Percentiles rank a stretch among this genome's conserved stretches.
Conservation (phyloP, 1,140 invertebrate genomes). For the Cyrtorhinus lividipennis region DNA sequence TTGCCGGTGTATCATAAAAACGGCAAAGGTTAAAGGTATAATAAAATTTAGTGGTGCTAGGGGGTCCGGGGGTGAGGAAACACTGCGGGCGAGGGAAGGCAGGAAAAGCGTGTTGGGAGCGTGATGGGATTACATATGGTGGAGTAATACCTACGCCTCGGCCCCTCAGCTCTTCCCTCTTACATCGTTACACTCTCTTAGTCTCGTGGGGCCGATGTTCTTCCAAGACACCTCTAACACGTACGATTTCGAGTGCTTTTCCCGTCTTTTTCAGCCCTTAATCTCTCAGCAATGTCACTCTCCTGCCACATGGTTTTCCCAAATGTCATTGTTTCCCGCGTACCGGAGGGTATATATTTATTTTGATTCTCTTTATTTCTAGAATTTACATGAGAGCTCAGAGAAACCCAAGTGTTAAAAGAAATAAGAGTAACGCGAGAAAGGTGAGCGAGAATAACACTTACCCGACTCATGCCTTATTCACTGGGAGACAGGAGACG, state of each 20-base stretch:
- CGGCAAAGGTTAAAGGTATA: constrained; percentile 11
- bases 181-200: constrained; percentile 2
- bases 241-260: neutral
- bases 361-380: too few species aligned
- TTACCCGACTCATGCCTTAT: too few species aligned
- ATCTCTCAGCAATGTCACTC: neutral
- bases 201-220: constrained; percentile 4
- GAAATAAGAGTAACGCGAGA: too few species aligned
- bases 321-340: too few species aligned
- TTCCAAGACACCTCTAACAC: constrained; percentile 1
- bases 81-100: too few species aligned
- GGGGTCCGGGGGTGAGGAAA: neutral
- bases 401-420: too few species aligned
- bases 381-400: too few species aligned
- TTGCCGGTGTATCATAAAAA: constrained; percentile 12
- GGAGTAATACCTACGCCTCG: constrained; percentile 6
- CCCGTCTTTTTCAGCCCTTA: neutral
- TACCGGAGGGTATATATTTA: too few species aligned
- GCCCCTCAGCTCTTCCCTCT: neutral
- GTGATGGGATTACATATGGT: constrained; percentile 16
- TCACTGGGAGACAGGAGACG: too few species aligned
- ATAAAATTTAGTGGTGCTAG: constrained; percentile 12
- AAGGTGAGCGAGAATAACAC: too few species aligned
- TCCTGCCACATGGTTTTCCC: too few species aligned
- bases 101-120: neutral